A percentile compares a stretch with the other conserved stretches of the same genome.
phyloP scores from a whole-genome alignment of 2,113 vertebrate species.

The Sturnira hondurensis region DNA sequence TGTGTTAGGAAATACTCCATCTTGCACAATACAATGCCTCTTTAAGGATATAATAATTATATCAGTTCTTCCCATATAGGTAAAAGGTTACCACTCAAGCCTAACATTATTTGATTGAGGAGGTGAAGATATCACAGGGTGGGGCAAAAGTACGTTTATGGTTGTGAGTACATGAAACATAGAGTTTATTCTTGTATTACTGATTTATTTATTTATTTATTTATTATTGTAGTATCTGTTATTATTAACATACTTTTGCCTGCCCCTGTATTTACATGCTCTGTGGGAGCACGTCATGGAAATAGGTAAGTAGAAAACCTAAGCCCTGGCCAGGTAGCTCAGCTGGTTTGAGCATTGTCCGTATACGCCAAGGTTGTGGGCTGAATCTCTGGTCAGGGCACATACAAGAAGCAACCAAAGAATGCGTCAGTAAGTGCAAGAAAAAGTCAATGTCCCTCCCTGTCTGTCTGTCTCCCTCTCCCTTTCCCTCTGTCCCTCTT shows the following conservation, averaged over 20 bases:
- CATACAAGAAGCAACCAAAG: too few species aligned
- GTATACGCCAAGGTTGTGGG: too few species aligned
- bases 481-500: too few species aligned
- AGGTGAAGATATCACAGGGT: neutral
- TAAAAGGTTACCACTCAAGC: neutral
- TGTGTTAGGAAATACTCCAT: neutral
- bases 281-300: neutral
- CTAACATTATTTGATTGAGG: neutral
- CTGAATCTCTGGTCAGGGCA: too few species aligned
- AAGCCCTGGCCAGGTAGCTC: too few species aligned
- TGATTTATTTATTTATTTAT: neutral
- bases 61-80: neutral
- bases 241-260: neutral
- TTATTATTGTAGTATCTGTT: neutral
- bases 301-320: neutral
- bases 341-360: too few species aligned
- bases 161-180: neutral
- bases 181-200: neutral
- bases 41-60: conserved; percentile 3
- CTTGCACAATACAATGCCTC: neutral
- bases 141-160: neutral
- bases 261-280: neutral
- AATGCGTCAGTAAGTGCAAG: too few species aligned
- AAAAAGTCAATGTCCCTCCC: too few species aligned
- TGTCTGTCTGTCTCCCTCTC: too few species aligned